Base-by-base conservation (phyloP, 2,797 vertebrate genomes). In the Iguana delicatissima region DNA sequence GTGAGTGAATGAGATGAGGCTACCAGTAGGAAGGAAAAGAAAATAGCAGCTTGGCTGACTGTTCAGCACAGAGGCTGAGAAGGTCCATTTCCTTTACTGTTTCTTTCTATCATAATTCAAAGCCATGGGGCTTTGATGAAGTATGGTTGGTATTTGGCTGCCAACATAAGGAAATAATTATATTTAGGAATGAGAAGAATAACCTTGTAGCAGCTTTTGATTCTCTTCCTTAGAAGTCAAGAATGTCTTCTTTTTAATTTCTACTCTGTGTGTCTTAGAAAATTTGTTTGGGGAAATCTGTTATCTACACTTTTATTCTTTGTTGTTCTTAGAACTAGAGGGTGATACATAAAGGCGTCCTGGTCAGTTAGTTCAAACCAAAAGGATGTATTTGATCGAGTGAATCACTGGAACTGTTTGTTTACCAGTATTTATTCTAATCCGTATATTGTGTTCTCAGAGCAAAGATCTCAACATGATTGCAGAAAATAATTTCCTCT, bases 1-100 rank as follows among this genome's bases (percentile, higher is more conserved):
- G 67, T 32, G 67, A 32, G 69, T 46, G 80, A 0, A 2, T 0
- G 2, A 80, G 42, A 20, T 29, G 0, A 74, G 0, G 0, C 0
- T 12, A 3, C 24, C 59, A 12, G 6, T 6, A 4, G 67, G 1
- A 32, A 18, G 32, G 29, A 2, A 22, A 32, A 35, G 20, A 26
- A 13, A 55, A 22, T 0, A 0, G 16, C 1, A 72, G 73, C 59
- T 16, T 38, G 46, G 52, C 32, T 0, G 6, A 69, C 26, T 9
- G 10, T 76, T 80, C 73, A 76, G 64, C 5, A 22, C n/a, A 88
- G 46, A 72, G 84, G 84, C 20, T 52, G 7, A 42, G 0, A 46
- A 52, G 77, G 86, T 73, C n/a, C n/a, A 6, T 67, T 1, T 10
- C 0, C 0, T 32, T 38, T 55, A 72, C 64, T 18, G 24, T 88